Evolutionary conservation across 2,113 vertebrate genomes (phyloP).

Genomic region (Cyanistes caeruleus): DNA sequence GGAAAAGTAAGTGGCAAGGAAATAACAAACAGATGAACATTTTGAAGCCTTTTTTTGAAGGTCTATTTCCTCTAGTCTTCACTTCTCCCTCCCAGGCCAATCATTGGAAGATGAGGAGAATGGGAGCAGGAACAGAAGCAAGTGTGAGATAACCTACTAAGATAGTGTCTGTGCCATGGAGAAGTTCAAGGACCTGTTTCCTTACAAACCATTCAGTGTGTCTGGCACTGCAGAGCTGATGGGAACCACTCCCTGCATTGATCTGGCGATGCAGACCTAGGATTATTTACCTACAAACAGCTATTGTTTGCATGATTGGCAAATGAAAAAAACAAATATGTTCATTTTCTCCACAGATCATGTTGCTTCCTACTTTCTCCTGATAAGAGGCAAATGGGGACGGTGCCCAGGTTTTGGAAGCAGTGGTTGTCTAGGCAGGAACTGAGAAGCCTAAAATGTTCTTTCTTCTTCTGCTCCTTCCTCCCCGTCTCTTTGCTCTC

Average conservation of each 20-base stretch:
- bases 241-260: slow-evolving; percentile 8
- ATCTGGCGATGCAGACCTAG: neutral
- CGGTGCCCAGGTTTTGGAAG: neutral
- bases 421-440: neutral
- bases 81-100: neutral
- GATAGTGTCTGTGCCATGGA: neutral
- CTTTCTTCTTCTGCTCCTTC: neutral
- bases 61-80: neutral
- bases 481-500: neutral
- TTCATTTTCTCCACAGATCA: slow-evolving; percentile 37
- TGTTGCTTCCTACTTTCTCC: slow-evolving; percentile 45
- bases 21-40: slow-evolving; percentile 9
- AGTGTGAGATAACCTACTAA: slow-evolving; percentile 17
- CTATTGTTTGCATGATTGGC: slow-evolving; percentile 4
- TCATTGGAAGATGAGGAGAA: neutral
- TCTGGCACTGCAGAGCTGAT: neutral
- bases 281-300: slow-evolving; percentile 53
- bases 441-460: neutral
- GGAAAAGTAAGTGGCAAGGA: neutral
- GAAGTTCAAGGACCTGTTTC: slow-evolving; percentile 20
- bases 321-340: slow-evolving; percentile 29
- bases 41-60: neutral
- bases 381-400: neutral
- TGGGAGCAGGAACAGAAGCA: slow-evolving; percentile 32
- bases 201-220: neutral